Base-by-base conservation (phyloP, 2,113 vertebrate species). In the Natator depressus region DNA sequence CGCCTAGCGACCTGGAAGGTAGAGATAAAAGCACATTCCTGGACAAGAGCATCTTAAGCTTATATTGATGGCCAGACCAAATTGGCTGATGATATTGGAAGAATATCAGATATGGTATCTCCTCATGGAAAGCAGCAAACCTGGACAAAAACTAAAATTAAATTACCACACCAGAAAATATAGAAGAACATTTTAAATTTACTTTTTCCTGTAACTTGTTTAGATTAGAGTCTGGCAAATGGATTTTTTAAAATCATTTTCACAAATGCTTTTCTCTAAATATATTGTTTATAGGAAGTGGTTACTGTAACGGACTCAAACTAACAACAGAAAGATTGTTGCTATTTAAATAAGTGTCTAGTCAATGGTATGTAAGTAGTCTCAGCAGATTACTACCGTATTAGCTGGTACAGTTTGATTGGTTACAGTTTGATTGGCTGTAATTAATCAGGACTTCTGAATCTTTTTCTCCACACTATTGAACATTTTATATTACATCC, bases 391-490 rank as follows among this genome's bases (percentile, higher is more conserved):
- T 10, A 87, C 59, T 85, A 72, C n/a, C 1, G 13, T 53, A 72
- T 88, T 49, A 88, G 80, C 80, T 72, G 84, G 9, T 4, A 90
- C 78, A 94, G 90, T 93, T 1, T 0, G 80, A 69, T 89, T 80
- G 10, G 13, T 14, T 4, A 90, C 57, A 93, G 91, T 93, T 1
- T 0, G 76, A 59, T 87, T 78, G 7, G 11, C 19, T 55, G 46
- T 57, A 84, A 87, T 47, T 91, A 87, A 87, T 88, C 35, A 95
- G 84, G 49, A 89, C 50, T 38, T 1, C 25, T 92, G 10, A 80
- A 54, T 85, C 80, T 22, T 50, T 94, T 96, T 95, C 84, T 75
- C 84, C 20, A 76, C 59, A 49, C 87, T 90, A 91, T 29, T 94
- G 42, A 87, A 91, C 81, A 76, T 46, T 91, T 27, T 53, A 90